Conservation (phyloP, 2,113 vertebrate species). For the Lichenostomus cassidix region DNA sequence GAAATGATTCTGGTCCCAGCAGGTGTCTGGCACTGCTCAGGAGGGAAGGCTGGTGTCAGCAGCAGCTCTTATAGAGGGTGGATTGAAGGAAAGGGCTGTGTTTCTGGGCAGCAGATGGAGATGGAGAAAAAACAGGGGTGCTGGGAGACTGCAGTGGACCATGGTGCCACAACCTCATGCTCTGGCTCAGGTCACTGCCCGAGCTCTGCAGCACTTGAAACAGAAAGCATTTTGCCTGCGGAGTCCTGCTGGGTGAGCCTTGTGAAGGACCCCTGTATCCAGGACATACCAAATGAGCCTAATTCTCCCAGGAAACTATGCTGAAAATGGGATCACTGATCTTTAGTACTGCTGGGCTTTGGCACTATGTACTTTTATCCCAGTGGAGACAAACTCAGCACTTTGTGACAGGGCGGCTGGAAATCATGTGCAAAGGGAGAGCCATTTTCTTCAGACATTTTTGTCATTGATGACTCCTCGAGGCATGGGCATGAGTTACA, state of each 20-base stretch:
- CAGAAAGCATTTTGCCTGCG: neutral
- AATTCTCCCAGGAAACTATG: neutral
- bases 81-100: neutral
- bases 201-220: neutral
- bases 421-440: neutral
- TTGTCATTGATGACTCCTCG: neutral
- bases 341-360: neutral
- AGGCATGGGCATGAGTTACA: neutral
- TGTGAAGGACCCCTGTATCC: neutral
- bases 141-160: rapidly evolving
- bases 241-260: neutral
- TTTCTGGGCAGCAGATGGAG: neutral
- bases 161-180: neutral
- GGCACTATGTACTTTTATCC: neutral
- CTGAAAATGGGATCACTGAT: neutral
- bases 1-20: neutral
- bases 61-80: neutral
- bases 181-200: neutral
- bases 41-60: neutral
- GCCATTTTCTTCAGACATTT: neutral
- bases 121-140: neutral
- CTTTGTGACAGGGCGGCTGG: rapidly evolving
- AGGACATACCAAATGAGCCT: neutral
- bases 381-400: neutral
- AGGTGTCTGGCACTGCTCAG: neutral